Conservation (phyloP, 1,140 invertebrate genomes). For the Popillia japonica region DNA sequence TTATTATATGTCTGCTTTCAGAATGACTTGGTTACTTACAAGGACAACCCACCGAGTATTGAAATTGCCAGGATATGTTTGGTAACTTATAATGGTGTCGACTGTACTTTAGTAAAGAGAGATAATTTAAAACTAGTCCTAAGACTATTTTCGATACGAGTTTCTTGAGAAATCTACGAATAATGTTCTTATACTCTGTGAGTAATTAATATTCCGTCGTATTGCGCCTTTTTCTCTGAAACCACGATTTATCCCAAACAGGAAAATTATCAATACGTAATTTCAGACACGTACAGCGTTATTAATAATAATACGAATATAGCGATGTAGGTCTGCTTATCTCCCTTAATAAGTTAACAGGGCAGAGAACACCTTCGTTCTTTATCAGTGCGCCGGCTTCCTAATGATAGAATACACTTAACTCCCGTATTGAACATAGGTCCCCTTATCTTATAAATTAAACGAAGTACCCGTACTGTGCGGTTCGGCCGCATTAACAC, state of each 20-base stretch:
- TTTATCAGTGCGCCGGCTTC: slow-evolving; percentile 46
- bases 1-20: too few species aligned
- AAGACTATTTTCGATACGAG: neutral
- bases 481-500: slow-evolving; percentile 43
- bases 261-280: neutral
- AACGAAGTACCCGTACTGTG: slow-evolving; percentile 43
- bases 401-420: slow-evolving; percentile 51
- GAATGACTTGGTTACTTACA: too few species aligned
- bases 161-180: neutral
- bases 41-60: too few species aligned
- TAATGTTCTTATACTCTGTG: neutral
- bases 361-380: slow-evolving; percentile 43
- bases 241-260: neutral
- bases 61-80: too few species aligned
- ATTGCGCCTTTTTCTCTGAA: neutral
- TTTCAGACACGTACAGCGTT: neutral
- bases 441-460: slow-evolving; percentile 43
- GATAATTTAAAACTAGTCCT: too few species aligned
- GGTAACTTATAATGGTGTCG: too few species aligned
- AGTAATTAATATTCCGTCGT: slow-evolving; percentile 19
- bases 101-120: too few species aligned
- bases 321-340: slow-evolving; percentile 36
- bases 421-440: slow-evolving; percentile 46
- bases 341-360: slow-evolving; percentile 47
- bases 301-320: slow-evolving; percentile 29